These are phyloP conservation scores for Magallana nippona DNA, from an alignment of 2,888 invertebrate species.

Conservation along the genomic window DNA sequence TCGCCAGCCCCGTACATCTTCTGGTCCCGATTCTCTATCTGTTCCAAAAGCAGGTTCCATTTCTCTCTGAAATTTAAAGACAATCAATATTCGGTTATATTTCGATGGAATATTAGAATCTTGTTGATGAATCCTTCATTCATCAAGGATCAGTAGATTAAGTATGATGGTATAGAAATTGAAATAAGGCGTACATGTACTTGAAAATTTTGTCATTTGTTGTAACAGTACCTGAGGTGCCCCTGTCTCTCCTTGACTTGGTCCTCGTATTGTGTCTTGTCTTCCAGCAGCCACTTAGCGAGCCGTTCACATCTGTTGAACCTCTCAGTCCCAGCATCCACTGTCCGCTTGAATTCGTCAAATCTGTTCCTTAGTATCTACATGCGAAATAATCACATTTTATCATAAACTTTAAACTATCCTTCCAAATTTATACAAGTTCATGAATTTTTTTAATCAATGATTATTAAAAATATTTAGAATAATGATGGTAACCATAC, in stretches of 20 bases:
- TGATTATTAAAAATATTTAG: too few species aligned
- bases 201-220: neutral
- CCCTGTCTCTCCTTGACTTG: slow-evolving; percentile 92
- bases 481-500: slow-evolving; percentile 51
- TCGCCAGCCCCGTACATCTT: slow-evolving; percentile 96
- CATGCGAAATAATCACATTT: neutral
- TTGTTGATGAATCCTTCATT: neutral
- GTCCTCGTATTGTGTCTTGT: slow-evolving; percentile 91
- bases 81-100: neutral
- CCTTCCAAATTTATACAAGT: too few species aligned
- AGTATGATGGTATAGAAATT: too few species aligned
- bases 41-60: slow-evolving; percentile 93
- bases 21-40: slow-evolving; percentile 91
- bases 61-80: slow-evolving; percentile 67
- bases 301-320: slow-evolving; percentile 84
- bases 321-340: slow-evolving; percentile 91
- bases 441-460: too few species aligned
- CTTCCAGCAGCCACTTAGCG: slow-evolving; percentile 83
- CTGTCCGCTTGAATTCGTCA: slow-evolving; percentile 91
- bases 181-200: too few species aligned
- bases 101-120: neutral
- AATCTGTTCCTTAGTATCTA: slow-evolving; percentile 90
- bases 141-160: too few species aligned
- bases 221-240: slow-evolving; percentile 86
- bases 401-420: too few species aligned